Conservation (phyloP, 2,888 invertebrate genomes). For the Philaethria dido region DNA sequence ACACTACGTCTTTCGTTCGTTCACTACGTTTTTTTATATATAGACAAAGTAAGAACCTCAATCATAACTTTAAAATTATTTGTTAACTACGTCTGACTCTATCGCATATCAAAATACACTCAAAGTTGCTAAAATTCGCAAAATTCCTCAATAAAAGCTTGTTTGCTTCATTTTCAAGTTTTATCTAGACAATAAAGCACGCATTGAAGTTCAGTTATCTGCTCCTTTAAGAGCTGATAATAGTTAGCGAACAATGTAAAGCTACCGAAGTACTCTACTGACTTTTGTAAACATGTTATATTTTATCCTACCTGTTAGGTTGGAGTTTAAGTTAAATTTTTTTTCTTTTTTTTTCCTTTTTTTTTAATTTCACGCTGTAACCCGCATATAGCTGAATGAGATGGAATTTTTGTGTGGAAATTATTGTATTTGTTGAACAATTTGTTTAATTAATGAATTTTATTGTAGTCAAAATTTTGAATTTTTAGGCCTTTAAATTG, state of each 20-base stretch:
- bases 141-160: slow-evolving; percentile 14
- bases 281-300: slow-evolving; percentile 29
- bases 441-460: too few species aligned
- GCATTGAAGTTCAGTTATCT: slow-evolving; percentile 35
- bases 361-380: too few species aligned
- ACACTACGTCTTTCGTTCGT: too few species aligned
- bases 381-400: too few species aligned
- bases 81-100: neutral
- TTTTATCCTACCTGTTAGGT: slow-evolving; percentile 1
- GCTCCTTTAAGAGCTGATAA: slow-evolving; percentile 42
- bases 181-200: slow-evolving; percentile 34
- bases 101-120: neutral
- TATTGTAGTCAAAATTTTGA: too few species aligned
- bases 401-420: too few species aligned
- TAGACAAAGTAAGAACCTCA: neutral
- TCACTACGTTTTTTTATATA: neutral
- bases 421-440: too few species aligned
- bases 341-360: too few species aligned
- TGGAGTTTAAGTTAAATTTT: neutral
- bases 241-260: slow-evolving; percentile 35
- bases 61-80: neutral
- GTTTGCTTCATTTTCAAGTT: slow-evolving; percentile 29
- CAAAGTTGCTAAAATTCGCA: slow-evolving; percentile 5
- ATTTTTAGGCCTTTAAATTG: too few species aligned
- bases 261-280: slow-evolving; percentile 12